Conservation (phyloP, 2,888 invertebrate genomes). For the Cerceris rybyensis region DNA sequence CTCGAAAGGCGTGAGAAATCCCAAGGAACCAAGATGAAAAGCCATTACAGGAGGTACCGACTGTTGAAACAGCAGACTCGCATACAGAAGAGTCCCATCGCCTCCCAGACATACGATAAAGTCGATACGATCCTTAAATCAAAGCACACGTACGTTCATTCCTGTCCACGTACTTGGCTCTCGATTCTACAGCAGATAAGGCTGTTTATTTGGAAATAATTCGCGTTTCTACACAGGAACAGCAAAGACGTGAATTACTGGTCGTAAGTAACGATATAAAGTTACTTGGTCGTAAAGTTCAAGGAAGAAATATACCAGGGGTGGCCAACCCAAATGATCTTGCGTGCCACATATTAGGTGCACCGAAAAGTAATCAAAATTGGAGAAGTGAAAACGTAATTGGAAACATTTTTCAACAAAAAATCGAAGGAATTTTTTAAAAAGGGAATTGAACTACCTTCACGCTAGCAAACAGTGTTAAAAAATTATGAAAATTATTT, state of each 20-base stretch:
- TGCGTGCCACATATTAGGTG: too few species aligned
- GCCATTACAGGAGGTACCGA: constrained; percentile 99
- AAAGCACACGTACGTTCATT: not conserved
- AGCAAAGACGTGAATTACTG: too few species aligned
- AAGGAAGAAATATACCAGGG: constrained; percentile 3
- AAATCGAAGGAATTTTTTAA: too few species aligned
- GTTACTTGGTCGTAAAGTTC: not conserved
- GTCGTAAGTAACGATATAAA: not conserved
- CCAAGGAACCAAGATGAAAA: constrained; percentile 97
- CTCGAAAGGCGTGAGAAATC: constrained; percentile 97
- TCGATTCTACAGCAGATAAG: not conserved
- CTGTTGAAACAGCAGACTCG: constrained; percentile 96
- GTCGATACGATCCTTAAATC: constrained; percentile 92
- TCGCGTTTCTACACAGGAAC: not conserved
- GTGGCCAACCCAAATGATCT: too few species aligned
- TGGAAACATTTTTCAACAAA: too few species aligned
- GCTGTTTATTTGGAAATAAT: not conserved
- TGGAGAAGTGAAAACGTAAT: too few species aligned
- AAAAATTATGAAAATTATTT: too few species aligned
- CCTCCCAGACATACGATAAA: constrained; percentile 98
- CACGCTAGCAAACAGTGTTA: too few species aligned
- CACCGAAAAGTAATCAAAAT: too few species aligned
- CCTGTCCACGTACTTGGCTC: too few species aligned
- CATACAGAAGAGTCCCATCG: constrained; percentile 97
- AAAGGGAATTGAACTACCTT: too few species aligned